Evolutionary conservation across 2,797 vertebrate species (phyloP).

Genomic region (Margarornis squamiger): DNA sequence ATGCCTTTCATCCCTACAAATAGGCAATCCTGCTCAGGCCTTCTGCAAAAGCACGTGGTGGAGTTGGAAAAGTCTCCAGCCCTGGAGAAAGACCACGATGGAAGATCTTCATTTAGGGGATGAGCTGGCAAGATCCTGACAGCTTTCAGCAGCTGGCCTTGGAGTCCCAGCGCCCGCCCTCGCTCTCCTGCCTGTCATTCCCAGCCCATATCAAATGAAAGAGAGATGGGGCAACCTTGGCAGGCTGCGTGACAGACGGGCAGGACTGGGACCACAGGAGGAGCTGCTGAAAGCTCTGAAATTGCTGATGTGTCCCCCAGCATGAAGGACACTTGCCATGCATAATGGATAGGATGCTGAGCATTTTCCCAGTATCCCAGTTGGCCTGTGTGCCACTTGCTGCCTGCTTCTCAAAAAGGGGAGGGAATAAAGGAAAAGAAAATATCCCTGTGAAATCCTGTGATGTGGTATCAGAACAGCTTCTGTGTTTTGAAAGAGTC

Average conservation of each 20-base stretch:
- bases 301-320: slow-evolving; percentile 30
- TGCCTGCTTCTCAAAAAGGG: background rate
- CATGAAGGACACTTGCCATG: slow-evolving; percentile 36
- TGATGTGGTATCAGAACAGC: background rate
- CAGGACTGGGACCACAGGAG: slow-evolving; percentile 37
- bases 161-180: background rate
- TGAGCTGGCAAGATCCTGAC: slow-evolving; percentile 10
- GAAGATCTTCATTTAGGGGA: background rate
- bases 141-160: slow-evolving; percentile 38
- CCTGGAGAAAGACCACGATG: background rate
- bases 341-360: slow-evolving; percentile 18
- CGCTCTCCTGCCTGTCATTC: slow-evolving; percentile 13
- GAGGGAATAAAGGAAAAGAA: background rate
- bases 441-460: background rate
- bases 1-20: background rate
- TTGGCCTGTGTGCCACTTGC: background rate
- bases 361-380: slow-evolving; percentile 27
- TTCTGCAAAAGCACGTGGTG: background rate
- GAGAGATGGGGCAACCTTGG: slow-evolving; percentile 11
- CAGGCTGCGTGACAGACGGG: slow-evolving; percentile 19
- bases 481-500: background rate
- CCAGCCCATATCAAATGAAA: slow-evolving; percentile 41
- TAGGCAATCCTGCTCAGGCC: background rate
- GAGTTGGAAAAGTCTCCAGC: slow-evolving; percentile 32
- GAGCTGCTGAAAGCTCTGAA: slow-evolving; percentile 57